A percentile compares a stretch with the other conserved stretches of the same genome.
phyloP scores from a whole-genome alignment of 2,113 vertebrate species.

The Prietella phreatophila region DNA sequence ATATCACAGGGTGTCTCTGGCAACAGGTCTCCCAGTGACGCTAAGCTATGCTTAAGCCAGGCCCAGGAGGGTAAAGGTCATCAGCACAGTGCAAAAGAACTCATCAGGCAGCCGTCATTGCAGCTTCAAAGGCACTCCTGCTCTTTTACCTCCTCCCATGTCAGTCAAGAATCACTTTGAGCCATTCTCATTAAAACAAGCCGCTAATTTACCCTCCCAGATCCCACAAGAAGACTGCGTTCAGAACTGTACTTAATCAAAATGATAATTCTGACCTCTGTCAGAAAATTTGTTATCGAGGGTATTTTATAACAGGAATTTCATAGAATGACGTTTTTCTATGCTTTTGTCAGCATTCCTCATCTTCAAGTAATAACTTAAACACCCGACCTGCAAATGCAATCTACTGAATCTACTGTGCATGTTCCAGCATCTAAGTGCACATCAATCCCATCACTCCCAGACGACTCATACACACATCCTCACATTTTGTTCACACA shows the following conservation, averaged over 20 bases:
- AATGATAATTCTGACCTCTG: background rate
- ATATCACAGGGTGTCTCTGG: constrained; percentile 51
- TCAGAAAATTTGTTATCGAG: background rate
- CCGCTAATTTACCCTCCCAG: constrained; percentile 62
- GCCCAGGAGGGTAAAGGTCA: constrained; percentile 67
- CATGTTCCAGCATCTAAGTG: constrained; percentile 11
- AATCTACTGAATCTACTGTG: constrained; percentile 31
- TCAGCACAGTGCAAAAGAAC: constrained; percentile 47
- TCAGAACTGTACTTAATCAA: background rate
- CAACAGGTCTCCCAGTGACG: constrained; percentile 60
- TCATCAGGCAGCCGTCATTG: constrained; percentile 36
- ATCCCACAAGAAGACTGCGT: background rate
- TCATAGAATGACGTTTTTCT: background rate
- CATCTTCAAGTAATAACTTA: background rate
- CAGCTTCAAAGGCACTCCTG: constrained; percentile 47
- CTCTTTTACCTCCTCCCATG: constrained; percentile 41
- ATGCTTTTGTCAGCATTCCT: background rate
- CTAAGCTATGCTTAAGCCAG: constrained; percentile 65
- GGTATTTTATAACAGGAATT: background rate
- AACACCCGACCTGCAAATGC: constrained; percentile 25
- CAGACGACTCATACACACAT: constrained; percentile 1
- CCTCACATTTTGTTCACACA: constrained; percentile 5
- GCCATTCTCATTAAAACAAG: constrained; percentile 65
- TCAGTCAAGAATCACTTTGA: constrained; percentile 61
- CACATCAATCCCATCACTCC: constrained; percentile 21